phyloP scores from a whole-genome alignment of 2,113 vertebrate genomes.

The Sorex fumeus region DNA sequence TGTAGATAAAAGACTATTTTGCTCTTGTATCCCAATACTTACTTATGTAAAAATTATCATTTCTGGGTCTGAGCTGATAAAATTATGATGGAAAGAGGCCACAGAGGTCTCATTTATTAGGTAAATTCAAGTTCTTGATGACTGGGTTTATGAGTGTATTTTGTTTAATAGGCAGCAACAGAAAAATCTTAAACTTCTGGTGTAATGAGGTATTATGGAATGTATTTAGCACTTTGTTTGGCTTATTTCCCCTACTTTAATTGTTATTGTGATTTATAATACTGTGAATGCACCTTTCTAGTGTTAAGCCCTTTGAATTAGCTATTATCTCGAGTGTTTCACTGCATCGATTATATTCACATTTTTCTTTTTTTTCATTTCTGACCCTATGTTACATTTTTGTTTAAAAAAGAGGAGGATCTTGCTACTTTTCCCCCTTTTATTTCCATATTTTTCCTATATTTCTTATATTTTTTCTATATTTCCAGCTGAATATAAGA shows the following conservation, averaged over 20 bases:
- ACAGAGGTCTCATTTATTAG: no score
- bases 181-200: not conserved
- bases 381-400: not conserved
- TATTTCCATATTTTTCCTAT: no score
- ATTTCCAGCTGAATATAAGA: not conserved
- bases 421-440: not conserved
- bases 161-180: not conserved
- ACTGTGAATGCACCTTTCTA: no score
- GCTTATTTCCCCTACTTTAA: no score
- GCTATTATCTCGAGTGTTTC: not conserved
- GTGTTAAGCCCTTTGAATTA: slow-evolving; percentile 26
- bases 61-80: not conserved
- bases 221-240: no score
- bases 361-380: slow-evolving; percentile 6
- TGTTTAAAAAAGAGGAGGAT: not conserved
- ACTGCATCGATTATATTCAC: not conserved
- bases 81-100: not conserved
- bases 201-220: not conserved
- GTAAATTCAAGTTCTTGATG: not conserved
- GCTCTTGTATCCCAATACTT: slow-evolving; percentile 42
- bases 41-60: not conserved
- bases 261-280: no score
- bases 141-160: not conserved
- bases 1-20: slow-evolving; percentile 15
- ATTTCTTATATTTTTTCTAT: no score